Evolutionary conservation across 92 coral and sea anemone genomes (phyloP).

Genomic region (Phenganax marumi): DNA sequence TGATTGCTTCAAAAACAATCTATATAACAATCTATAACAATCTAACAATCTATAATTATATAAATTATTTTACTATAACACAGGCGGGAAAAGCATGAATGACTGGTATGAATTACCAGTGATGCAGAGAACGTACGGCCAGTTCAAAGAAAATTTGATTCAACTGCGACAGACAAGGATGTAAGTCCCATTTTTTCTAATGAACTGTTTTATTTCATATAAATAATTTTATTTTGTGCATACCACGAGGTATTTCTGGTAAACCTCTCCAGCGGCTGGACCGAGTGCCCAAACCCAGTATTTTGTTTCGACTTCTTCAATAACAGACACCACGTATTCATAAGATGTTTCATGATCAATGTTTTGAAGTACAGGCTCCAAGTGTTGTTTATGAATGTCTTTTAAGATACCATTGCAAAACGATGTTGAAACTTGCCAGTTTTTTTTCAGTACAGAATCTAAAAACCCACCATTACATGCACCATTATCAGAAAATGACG

Average conservation of each 20-base stretch:
- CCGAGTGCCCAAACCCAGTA: slow-evolving; percentile 39
- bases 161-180: no score
- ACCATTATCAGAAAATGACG: slow-evolving; percentile 20
- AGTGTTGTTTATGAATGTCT: not conserved
- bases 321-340: slow-evolving; percentile 20
- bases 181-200: no score
- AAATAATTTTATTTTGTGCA: not conserved
- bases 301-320: slow-evolving; percentile 15
- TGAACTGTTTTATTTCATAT: no score
- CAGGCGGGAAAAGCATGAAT: no score
- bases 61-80: no score
- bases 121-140: no score
- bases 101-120: no score
- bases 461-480: slow-evolving; percentile 26
- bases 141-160: no score
- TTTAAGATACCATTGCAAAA: slow-evolving; percentile 20
- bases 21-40: no score
- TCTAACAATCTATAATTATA: no score
- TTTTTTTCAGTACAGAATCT: slow-evolving; percentile 20
- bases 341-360: slow-evolving; percentile 30
- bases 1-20: no score
- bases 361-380: slow-evolving; percentile 35
- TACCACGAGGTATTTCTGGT: slow-evolving; percentile 11
- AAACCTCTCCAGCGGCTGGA: slow-evolving; percentile 28
- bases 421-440: slow-evolving; percentile 16